Percentiles rank a stretch among this genome's conserved stretches.
These are phyloP conservation scores for Marmota monax DNA, from an alignment of 2,113 vertebrate genomes.

Conservation along the genomic window DNA sequence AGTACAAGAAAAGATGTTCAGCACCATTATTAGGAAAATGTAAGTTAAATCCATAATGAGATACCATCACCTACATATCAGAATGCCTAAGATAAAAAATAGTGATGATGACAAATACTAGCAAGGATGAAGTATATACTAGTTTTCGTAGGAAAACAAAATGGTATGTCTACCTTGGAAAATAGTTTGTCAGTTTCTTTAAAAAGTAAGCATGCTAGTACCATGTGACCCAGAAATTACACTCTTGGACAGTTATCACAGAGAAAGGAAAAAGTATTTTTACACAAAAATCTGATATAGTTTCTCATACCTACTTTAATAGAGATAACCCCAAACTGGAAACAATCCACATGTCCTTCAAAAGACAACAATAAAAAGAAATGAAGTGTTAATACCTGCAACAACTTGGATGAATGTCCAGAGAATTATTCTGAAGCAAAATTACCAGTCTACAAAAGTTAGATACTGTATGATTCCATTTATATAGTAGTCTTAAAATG, in stretches of 20 bases:
- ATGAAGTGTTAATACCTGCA: background rate
- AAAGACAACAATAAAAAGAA: background rate
- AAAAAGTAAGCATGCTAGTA: background rate
- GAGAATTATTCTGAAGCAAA: background rate
- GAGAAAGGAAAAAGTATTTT: constrained; percentile 40
- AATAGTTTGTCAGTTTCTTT: background rate
- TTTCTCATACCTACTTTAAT: background rate
- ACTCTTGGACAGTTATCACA: background rate
- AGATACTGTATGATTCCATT: background rate
- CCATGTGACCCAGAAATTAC: background rate
- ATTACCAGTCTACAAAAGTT: background rate
- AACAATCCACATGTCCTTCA: background rate
- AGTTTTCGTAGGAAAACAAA: background rate
- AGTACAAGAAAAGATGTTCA: background rate
- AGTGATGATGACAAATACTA: background rate
- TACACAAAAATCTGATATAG: background rate
- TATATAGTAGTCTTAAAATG: constrained; percentile 12
- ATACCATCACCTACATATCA: background rate
- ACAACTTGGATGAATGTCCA: background rate
- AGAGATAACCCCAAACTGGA: background rate
- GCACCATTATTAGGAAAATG: background rate
- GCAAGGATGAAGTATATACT: background rate
- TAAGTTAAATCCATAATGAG: background rate
- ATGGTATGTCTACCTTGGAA: background rate
- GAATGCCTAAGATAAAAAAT: background rate